Conservation (phyloP, 2,888 invertebrate species). For the Bombyx huttoni region DNA sequence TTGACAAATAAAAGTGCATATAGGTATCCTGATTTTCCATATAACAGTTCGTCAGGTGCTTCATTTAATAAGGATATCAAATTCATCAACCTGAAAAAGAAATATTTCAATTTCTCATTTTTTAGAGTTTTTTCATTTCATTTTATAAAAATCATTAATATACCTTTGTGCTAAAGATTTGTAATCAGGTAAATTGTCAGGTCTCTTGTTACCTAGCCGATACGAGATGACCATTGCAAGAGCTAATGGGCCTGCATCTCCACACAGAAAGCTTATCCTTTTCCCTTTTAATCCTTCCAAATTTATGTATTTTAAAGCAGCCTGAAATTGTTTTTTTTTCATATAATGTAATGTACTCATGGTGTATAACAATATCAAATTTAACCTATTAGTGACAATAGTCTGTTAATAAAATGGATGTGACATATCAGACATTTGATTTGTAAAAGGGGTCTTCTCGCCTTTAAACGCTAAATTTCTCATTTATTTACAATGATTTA, state of each 20-base stretch:
- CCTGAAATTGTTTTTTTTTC: constrained; percentile 12
- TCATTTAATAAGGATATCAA: constrained; percentile 69
- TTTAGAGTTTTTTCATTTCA: no score
- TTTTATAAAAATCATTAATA: constrained; percentile 6
- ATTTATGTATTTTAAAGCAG: constrained; percentile 35
- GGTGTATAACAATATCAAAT: neutral
- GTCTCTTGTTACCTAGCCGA: constrained; percentile 50
- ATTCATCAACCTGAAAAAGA: constrained; percentile 67
- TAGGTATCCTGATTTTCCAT: constrained; percentile 88
- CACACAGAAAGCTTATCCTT: constrained; percentile 80
- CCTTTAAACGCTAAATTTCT: no score
- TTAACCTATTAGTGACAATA: neutral
- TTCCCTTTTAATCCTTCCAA: constrained; percentile 37
- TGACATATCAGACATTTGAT: no score
- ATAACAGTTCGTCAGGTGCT: constrained; percentile 86
- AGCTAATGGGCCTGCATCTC: constrained; percentile 84
- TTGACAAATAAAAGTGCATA: constrained; percentile 84
- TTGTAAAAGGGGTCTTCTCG: no score
- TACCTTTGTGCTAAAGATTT: constrained; percentile 66
- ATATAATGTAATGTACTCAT: no score
- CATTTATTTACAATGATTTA: no score
- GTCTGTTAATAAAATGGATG: no score
- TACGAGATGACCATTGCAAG: constrained; percentile 79
- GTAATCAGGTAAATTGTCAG: constrained; percentile 55
- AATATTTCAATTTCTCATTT: neutral